Evolutionary conservation across 2,888 invertebrate genomes (phyloP).

Genomic region (Chromoteleia sp.): DNA sequence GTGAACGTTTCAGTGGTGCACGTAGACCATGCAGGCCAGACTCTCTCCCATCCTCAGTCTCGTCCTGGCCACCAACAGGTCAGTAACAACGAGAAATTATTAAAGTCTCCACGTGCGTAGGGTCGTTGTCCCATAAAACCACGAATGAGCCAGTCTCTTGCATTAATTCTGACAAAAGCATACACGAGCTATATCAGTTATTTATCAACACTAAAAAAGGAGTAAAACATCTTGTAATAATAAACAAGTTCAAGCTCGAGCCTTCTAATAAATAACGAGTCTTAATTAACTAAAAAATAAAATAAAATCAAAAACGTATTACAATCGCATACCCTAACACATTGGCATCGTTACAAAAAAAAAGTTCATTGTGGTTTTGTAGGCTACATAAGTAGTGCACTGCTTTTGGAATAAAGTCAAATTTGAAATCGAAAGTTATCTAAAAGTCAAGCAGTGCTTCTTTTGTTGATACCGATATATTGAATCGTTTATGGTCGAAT

Average conservation of each 20-base stretch:
- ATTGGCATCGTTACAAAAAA: too few relatives aligned
- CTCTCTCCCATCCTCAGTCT: conserved; percentile 84
- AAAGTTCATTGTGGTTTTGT: conserved; percentile 64
- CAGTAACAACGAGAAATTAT: conserved; percentile 82
- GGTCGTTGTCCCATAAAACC: conserved; percentile 71
- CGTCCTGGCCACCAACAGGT: conserved; percentile 84
- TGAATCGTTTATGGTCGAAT: too few relatives aligned
- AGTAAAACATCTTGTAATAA: neutral
- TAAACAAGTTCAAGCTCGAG: conserved; percentile 4
- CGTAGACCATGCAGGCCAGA: conserved; percentile 84
- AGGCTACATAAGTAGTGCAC: conserved; percentile 40
- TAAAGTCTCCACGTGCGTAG: conserved; percentile 71
- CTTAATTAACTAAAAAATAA: conserved; percentile 11
- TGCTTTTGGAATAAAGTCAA: conserved; percentile 10
- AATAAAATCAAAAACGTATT: too few relatives aligned
- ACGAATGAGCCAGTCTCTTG: conserved; percentile 59
- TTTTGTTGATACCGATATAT: too few relatives aligned
- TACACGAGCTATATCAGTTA: conserved; percentile 53
- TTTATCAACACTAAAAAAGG: conserved; percentile 52
- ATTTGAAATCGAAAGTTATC: neutral
- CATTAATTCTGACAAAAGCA: conserved; percentile 66
- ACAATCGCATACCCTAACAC: too few relatives aligned
- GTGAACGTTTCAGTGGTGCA: conserved; percentile 83
- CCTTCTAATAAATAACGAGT: conserved; percentile 24
- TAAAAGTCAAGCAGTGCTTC: too few relatives aligned